Evolutionary conservation across 2,113 vertebrate species (phyloP).

Genomic region (Typhlomys cinereus): DNA sequence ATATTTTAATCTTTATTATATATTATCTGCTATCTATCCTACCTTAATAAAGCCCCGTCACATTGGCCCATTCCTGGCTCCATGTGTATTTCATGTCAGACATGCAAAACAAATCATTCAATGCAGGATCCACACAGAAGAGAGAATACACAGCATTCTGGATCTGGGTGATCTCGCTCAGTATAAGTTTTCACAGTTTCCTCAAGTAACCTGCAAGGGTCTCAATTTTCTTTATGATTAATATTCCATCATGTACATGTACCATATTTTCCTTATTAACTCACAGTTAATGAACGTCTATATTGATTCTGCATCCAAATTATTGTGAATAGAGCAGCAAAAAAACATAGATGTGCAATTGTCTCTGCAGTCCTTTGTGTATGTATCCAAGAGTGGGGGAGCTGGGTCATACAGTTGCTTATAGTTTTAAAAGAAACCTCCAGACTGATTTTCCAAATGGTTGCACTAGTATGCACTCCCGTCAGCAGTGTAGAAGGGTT

Average conservation of each 20-base stretch:
- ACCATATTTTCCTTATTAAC: neutral
- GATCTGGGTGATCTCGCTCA: neutral
- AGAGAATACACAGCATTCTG: neutral
- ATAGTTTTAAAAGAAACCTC: neutral
- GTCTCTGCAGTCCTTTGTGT: neutral
- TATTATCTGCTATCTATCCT: no score
- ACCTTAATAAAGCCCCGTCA: no score
- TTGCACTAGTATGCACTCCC: neutral
- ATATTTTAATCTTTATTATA: no score
- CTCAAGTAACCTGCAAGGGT: neutral
- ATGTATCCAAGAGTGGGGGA: neutral
- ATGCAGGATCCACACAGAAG: neutral
- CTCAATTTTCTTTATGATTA: neutral
- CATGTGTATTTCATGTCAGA: no score
- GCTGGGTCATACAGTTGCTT: neutral
- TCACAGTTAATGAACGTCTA: neutral
- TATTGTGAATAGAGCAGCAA: neutral
- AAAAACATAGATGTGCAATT: accelerated
- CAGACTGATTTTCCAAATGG: neutral
- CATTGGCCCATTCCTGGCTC: no score
- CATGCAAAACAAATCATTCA: no score
- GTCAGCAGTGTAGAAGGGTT: no score
- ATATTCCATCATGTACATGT: neutral
- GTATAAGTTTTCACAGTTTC: neutral
- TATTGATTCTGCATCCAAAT: neutral